Conservation (phyloP, 2,888 invertebrate species). For the Sphaerophoria rueppellii region DNA sequence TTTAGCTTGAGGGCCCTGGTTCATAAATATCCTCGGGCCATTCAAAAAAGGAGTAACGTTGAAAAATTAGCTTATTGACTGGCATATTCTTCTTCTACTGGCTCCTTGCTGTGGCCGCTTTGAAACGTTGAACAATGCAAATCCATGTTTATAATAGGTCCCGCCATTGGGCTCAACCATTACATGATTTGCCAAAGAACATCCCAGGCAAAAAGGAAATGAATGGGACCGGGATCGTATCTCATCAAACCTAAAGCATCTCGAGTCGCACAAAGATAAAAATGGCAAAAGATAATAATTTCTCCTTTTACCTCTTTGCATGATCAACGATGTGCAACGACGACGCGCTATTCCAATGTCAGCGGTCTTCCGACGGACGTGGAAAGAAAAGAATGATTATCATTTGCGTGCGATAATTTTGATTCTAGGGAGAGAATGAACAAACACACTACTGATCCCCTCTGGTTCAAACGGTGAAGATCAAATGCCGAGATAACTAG, state of each 20-base stretch:
- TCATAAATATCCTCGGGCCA: constrained; percentile 64
- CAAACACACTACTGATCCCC: constrained; percentile 43
- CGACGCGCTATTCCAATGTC: background rate
- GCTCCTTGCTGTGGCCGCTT: constrained; percentile 49
- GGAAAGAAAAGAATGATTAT: constrained; percentile 49
- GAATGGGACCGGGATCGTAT: constrained; percentile 5
- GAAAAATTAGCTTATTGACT: constrained; percentile 69
- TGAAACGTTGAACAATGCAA: constrained; percentile 61
- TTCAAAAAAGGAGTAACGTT: constrained; percentile 53
- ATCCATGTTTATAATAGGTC: constrained; percentile 50
- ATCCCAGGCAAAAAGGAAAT: background rate
- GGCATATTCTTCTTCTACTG: constrained; percentile 17
- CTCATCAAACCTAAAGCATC: constrained; percentile 55
- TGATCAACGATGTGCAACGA: background rate
- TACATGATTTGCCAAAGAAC: constrained; percentile 35
- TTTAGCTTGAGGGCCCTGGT: constrained; percentile 58
- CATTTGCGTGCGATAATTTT: constrained; percentile 67
- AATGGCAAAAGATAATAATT: constrained; percentile 42
- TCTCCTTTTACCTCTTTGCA: background rate
- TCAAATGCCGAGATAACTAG: constrained; percentile 70
- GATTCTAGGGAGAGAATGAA: constrained; percentile 54
- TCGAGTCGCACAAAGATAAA: constrained; percentile 62
- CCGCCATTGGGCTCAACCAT: constrained; percentile 42
- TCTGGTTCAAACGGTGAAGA: constrained; percentile 44
- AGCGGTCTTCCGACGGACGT: too few relatives aligned